phyloP scores from a whole-genome alignment of 2,797 vertebrate genomes.

The Micropoecilia bifurca region DNA sequence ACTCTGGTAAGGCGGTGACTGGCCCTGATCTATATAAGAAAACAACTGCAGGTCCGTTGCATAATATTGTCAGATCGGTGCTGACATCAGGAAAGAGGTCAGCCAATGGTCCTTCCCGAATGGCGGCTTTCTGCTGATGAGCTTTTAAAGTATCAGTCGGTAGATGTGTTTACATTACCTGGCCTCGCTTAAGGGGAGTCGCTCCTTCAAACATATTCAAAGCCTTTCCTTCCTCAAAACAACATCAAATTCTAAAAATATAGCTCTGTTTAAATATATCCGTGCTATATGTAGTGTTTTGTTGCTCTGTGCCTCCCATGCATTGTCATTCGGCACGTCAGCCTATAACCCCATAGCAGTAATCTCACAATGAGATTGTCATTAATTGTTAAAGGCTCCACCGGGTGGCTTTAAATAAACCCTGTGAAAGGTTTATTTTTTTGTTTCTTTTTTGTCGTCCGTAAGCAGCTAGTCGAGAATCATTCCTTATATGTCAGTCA shows the following conservation, averaged over 20 bases:
- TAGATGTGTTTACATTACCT: constrained; percentile 12
- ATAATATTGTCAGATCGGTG: constrained; percentile 42
- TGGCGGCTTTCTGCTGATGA: background rate
- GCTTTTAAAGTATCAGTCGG: background rate
- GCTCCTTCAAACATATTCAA: background rate
- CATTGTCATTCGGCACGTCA: background rate
- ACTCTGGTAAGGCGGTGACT: constrained; percentile 37
- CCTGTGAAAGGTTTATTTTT: background rate
- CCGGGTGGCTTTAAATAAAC: background rate
- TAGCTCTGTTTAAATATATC: background rate
- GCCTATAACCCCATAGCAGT: background rate
- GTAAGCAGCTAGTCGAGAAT: background rate
- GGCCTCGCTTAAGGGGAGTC: background rate
- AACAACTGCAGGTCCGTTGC: constrained; percentile 46
- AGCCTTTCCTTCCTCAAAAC: constrained; percentile 2
- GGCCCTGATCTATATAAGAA: constrained; percentile 52
- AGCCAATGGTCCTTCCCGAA: background rate
- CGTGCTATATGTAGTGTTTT: background rate
- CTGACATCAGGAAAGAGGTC: constrained; percentile 25
- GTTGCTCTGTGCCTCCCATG: background rate
- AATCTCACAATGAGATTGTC: background rate
- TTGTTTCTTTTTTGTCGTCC: background rate
- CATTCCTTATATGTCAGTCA: background rate
- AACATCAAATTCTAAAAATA: constrained; percentile 1
- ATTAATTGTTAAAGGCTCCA: background rate